Evolutionary conservation across 2,113 vertebrate genomes (phyloP).

Genomic region (Cebidichthys violaceus): DNA sequence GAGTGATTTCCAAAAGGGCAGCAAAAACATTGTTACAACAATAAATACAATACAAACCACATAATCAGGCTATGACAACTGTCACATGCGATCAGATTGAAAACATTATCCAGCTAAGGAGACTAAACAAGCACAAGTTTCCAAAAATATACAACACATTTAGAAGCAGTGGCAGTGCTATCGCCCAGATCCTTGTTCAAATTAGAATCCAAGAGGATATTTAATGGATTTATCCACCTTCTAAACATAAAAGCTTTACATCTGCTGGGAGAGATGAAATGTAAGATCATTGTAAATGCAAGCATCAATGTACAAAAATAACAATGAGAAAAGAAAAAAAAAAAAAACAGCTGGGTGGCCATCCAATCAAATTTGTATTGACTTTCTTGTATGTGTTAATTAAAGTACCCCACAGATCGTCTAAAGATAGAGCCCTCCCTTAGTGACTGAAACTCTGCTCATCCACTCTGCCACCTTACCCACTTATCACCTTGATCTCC

Average conservation of each 20-base stretch:
- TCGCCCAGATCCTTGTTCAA: not conserved
- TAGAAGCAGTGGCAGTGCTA: not conserved
- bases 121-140: not conserved
- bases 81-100: not conserved
- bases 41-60: not conserved
- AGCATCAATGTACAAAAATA: constrained; percentile 3
- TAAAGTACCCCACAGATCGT: constrained; percentile 31
- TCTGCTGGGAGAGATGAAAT: not conserved
- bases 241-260: not conserved
- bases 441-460: constrained; percentile 68
- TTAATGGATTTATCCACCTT: not conserved
- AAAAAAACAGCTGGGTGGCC: constrained; percentile 3
- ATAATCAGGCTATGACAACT: not conserved
- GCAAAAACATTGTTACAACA: not conserved
- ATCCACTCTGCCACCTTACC: constrained; percentile 48
- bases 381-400: constrained; percentile 63
- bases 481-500: constrained; percentile 48
- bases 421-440: constrained; percentile 63
- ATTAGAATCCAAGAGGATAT: not conserved
- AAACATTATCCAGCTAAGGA: not conserved
- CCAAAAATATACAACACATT: not conserved
- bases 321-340: not conserved
- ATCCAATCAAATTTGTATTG: constrained; percentile 54
- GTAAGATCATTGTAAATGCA: not conserved
- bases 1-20: not conserved